Evolutionary conservation across 1,140 invertebrate genomes (phyloP), one percentile per base, ranked within the genome.

Genomic region (Bombus superbus): DNA sequence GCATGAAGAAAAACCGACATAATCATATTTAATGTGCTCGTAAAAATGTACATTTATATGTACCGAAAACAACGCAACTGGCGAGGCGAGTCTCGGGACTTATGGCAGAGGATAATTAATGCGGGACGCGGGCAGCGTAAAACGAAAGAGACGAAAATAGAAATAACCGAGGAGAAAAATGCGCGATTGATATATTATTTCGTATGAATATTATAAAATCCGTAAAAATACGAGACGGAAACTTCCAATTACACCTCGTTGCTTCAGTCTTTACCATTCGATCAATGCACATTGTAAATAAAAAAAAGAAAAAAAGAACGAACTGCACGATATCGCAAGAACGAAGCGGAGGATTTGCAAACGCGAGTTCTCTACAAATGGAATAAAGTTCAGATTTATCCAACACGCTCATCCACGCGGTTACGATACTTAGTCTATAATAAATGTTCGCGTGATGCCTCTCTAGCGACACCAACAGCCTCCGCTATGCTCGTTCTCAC

Each of bases 21-120:
- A 86, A 88, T 88, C 75, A 82, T 86, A 86, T 88, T 88, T 88
- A 88, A 88, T 88, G 78, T 78, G 79, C 86, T 88, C 86, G 84
- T 88, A 88, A 88, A 87, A 86, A 86, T 86, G 86, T 74, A 78
- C 84, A 82, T 86, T 88, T 86, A 86, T 86, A 88, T 76, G 76
- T 84, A 88, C 78, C 62, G 86, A 79, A 79, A 88, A 86, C 82
- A 77, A 85, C 79, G 71, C 71, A 57, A 71, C 78, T 22, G 44
- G 71, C 59, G 44, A 44, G 32, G 22, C 79, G 59, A 44, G 71
- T 44, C 62, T 38, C 69, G 28, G 38, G 62, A 57, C 53, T 42
- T 53, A 42, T 22, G 66, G 40, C 3, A n/a, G 38, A 57, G 69
- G 53, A 85, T 87, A 84, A 83, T 86, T 83, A 86, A 78, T 73